Evolutionary conservation across 2,888 invertebrate genomes (phyloP).

Genomic region (Cantharis rustica): DNA sequence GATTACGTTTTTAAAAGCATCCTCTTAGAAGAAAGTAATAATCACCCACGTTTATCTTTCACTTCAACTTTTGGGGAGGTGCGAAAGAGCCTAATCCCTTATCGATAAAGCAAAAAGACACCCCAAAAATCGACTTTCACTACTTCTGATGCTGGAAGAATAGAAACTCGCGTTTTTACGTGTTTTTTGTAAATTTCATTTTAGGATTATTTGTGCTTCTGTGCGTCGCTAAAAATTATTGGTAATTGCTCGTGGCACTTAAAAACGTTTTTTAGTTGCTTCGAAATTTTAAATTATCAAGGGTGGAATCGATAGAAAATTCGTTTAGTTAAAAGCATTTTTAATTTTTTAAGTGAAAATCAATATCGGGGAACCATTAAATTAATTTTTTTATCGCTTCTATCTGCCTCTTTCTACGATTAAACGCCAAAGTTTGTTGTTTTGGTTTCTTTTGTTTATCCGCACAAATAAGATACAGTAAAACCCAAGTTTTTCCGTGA

Average conservation of each 20-base stretch:
- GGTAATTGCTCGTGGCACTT: background rate
- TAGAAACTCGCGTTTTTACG: background rate
- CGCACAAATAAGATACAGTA: no score
- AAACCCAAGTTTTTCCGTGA: no score
- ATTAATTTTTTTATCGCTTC: background rate
- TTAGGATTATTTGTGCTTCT: background rate
- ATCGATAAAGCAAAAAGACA: constrained; percentile 3
- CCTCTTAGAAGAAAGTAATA: background rate
- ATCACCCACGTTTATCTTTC: background rate
- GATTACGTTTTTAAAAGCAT: background rate
- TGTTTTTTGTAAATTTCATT: background rate
- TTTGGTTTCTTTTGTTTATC: no score
- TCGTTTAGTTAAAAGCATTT: background rate
- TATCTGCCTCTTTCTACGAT: background rate
- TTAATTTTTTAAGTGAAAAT: background rate
- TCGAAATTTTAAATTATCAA: background rate
- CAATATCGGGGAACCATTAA: background rate
- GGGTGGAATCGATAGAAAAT: background rate
- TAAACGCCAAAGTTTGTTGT: no score
- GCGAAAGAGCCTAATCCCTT: constrained; percentile 9
- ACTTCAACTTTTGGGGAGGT: constrained; percentile 3
- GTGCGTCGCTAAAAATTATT: background rate
- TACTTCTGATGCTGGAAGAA: constrained; percentile 1
- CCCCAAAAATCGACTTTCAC: constrained; percentile 1
- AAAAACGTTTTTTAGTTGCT: background rate